Evolutionary conservation across 2,113 vertebrate species (phyloP).

Genomic region (Fukomys damarensis): DNA sequence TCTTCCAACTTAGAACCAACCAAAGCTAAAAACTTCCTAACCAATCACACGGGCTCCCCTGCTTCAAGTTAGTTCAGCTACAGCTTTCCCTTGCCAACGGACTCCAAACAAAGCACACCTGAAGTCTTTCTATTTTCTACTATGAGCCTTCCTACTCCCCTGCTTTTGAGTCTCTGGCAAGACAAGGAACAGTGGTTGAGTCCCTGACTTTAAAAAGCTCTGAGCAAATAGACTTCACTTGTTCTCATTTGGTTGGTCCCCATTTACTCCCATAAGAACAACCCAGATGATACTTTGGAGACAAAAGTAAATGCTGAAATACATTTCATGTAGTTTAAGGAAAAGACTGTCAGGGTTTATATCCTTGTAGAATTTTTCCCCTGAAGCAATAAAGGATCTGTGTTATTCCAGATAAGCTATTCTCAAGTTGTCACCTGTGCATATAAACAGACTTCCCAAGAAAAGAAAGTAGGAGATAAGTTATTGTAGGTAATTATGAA

Average conservation of each 20-base stretch:
- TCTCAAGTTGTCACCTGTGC: not conserved
- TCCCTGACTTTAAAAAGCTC: not conserved
- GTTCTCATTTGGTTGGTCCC: conserved; percentile 39
- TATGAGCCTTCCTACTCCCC: not conserved
- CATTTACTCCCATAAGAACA: not conserved
- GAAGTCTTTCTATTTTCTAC: not conserved
- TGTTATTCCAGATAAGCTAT: conserved; percentile 30
- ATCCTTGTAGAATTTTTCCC: conserved; percentile 9
- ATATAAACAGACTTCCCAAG: not conserved
- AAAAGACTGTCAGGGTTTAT: not conserved
- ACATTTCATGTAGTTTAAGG: not conserved
- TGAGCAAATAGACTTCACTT: not conserved
- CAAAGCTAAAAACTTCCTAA: not conserved
- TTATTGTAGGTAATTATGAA: not conserved
- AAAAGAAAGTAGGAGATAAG: conserved; percentile 13
- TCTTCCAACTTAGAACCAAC: not conserved
- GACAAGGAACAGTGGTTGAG: not conserved
- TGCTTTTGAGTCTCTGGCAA: not conserved
- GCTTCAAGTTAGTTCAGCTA: not conserved
- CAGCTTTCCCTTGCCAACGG: not conserved
- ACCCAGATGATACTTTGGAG: conserved; percentile 19
- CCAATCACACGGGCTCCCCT: not conserved
- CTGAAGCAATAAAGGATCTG: conserved; percentile 26
- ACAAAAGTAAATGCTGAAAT: conserved; percentile 34
- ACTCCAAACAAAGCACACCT: not conserved